Conservation (phyloP, 2,113 vertebrate genomes). For the Thinocorus orbignyianus region DNA sequence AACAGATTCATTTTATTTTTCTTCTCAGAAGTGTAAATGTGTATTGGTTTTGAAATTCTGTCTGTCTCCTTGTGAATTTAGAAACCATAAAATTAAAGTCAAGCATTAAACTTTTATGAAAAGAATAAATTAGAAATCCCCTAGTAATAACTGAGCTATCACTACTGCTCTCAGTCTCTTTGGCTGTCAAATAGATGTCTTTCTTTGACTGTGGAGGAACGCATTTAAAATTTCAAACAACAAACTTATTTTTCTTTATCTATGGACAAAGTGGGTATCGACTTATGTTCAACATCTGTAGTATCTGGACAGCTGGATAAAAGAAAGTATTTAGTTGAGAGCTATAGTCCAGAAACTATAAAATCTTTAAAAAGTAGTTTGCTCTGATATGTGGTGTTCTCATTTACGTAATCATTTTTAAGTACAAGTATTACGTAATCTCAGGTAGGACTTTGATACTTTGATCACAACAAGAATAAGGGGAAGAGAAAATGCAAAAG, state of each 20-base stretch:
- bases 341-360: background rate
- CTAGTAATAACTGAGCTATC: background rate
- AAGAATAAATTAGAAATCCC: constrained; percentile 38
- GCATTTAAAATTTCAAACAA: constrained; percentile 1
- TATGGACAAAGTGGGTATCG: background rate
- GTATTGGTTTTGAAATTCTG: background rate
- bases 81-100: constrained; percentile 14
- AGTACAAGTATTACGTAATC: background rate
- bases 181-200: background rate
- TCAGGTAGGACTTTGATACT: background rate
- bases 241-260: background rate
- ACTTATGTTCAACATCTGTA: background rate
- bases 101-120: constrained; percentile 5
- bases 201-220: background rate
- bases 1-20: background rate
- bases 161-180: background rate
- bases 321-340: background rate
- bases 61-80: background rate
- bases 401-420: background rate
- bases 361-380: background rate
- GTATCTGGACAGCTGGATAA: background rate
- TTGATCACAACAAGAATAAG: background rate
- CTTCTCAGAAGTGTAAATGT: background rate
- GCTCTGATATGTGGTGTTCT: background rate
- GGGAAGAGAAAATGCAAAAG: background rate